These are phyloP conservation scores for Malthinus seriepunctatus DNA, from an alignment of 2,888 invertebrate species.

Conservation along the genomic window DNA sequence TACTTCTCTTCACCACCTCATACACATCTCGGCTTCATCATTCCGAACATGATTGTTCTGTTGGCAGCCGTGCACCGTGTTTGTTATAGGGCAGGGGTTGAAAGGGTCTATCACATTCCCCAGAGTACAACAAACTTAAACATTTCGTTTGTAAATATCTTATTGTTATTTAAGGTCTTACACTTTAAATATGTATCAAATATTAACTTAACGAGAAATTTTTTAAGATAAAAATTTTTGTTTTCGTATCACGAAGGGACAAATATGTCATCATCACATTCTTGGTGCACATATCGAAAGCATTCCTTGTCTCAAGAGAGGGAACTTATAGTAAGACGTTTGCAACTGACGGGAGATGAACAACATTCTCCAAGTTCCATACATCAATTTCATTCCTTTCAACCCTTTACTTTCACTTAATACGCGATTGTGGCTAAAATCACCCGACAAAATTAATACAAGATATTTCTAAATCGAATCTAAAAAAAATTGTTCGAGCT, in stretches of 20 bases:
- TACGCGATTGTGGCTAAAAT: not conserved
- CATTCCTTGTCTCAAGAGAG: conserved; percentile 44
- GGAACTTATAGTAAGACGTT: conserved; percentile 50
- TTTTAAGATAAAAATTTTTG: conserved; percentile 32
- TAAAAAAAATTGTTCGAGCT: too few relatives aligned
- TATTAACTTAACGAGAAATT: not conserved
- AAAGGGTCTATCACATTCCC: conserved; percentile 37
- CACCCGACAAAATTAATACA: not conserved
- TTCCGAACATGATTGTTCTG: conserved; percentile 37
- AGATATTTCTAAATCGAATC: too few relatives aligned
- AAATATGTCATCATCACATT: conserved; percentile 54
- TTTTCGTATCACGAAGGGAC: conserved; percentile 43
- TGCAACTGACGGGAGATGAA: conserved; percentile 49
- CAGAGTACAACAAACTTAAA: conserved; percentile 32
- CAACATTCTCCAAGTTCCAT: conserved; percentile 53
- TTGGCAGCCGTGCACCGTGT: conserved; percentile 35
- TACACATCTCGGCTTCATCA: conserved; percentile 33
- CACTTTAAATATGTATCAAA: too few relatives aligned
- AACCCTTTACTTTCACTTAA: conserved; percentile 43
- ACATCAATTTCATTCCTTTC: conserved; percentile 50
- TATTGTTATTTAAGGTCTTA: conserved; percentile 19
- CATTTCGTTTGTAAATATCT: conserved; percentile 34
- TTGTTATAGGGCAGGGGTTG: conserved; percentile 35
- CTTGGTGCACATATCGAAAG: conserved; percentile 47
- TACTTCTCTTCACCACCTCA: conserved; percentile 2